phyloP scores from a whole-genome alignment of 2,888 invertebrate species.

The Spialia ferax region DNA sequence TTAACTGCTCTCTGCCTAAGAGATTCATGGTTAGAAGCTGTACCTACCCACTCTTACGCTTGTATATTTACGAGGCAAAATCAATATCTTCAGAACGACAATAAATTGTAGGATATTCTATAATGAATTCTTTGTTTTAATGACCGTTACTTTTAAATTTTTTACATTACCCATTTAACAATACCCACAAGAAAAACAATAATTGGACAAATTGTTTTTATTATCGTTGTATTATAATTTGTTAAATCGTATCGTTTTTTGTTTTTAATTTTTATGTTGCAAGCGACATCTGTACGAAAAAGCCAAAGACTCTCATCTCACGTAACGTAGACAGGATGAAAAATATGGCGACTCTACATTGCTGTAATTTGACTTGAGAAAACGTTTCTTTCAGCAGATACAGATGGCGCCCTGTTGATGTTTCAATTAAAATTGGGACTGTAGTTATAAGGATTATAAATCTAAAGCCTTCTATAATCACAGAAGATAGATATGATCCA shows the following conservation, averaged over 20 bases:
- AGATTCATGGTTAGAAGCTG: conserved; percentile 35
- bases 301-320: background rate
- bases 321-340: background rate
- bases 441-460: no score
- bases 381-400: background rate
- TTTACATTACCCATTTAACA: background rate
- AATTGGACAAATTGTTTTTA: no score
- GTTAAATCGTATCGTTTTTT: background rate
- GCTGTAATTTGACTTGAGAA: conserved; percentile 4
- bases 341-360: background rate
- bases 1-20: conserved; percentile 30
- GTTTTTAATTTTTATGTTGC: background rate
- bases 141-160: no score
- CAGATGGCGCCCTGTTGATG: conserved; percentile 20
- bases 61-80: conserved; percentile 20
- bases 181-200: background rate
- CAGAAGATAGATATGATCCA: no score
- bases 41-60: conserved; percentile 1
- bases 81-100: conserved; percentile 9
- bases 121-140: no score
- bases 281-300: conserved; percentile 16
- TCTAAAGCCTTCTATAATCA: no score
- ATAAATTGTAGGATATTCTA: background rate
- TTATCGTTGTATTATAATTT: no score
- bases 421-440: no score